phyloP scores from a whole-genome alignment of 2,113 vertebrate genomes.

The Amphiprion ocellaris region DNA sequence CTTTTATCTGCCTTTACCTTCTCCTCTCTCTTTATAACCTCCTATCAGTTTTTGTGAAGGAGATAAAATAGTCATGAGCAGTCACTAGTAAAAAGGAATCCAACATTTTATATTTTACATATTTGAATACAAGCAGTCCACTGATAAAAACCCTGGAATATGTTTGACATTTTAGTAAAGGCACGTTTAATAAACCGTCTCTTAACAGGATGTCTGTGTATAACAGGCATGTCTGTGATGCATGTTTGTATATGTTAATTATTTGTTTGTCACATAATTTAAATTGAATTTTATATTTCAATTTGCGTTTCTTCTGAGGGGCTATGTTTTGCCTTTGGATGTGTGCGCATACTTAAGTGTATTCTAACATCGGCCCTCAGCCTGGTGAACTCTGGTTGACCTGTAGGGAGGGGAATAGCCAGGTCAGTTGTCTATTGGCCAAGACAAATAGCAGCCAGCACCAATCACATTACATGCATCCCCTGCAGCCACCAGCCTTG shows the following conservation, averaged over 20 bases:
- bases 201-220: too few relatives aligned
- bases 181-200: too few relatives aligned
- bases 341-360: background rate
- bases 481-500: constrained; percentile 82
- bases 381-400: constrained; percentile 83
- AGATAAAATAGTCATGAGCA: constrained; percentile 6
- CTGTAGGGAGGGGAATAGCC: constrained; percentile 72
- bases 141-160: background rate
- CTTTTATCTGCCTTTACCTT: constrained; percentile 45
- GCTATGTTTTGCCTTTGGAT: background rate
- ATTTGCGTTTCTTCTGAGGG: background rate
- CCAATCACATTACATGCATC: constrained; percentile 85
- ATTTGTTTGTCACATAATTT: too few relatives aligned
- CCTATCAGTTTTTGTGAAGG: constrained; percentile 7
- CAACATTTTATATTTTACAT: constrained; percentile 9
- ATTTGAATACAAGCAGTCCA: background rate
- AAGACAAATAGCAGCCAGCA: constrained; percentile 82
- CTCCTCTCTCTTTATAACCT: constrained; percentile 4
- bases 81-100: constrained; percentile 1
- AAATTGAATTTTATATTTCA: background rate
- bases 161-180: too few relatives aligned
- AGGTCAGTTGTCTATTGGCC: constrained; percentile 85
- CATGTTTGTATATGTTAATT: too few relatives aligned
- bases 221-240: too few relatives aligned
- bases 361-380: constrained; percentile 22